Evolutionary conservation across 1,140 invertebrate genomes (phyloP).

Genomic region (Leptonema lineaticorne): DNA sequence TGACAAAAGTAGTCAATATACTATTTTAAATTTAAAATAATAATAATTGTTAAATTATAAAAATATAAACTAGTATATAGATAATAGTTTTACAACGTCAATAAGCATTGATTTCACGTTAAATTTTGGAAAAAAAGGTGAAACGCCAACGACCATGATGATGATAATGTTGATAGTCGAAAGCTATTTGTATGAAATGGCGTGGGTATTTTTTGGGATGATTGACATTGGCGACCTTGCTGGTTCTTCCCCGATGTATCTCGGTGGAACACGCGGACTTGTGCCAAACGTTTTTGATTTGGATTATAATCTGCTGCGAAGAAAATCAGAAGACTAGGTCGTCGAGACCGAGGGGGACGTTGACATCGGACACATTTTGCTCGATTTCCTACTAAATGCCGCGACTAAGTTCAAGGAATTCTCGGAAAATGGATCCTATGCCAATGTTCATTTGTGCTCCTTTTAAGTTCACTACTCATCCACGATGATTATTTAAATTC

Average conservation of each 20-base stretch:
- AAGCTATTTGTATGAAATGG: not conserved
- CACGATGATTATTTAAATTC: not conserved
- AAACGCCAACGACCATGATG: too few species aligned
- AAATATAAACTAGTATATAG: too few species aligned
- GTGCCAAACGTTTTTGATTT: not conserved
- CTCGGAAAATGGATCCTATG: too few species aligned
- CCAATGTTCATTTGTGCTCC: too few species aligned
- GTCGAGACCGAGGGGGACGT: conserved; percentile 10
- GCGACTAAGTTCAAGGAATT: not conserved
- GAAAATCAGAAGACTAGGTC: not conserved
- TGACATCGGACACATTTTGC: not conserved
- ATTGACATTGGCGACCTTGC: conserved; percentile 22
- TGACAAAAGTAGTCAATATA: too few species aligned
- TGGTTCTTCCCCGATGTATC: not conserved
- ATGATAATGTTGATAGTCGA: not conserved
- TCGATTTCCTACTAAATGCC: too few species aligned
- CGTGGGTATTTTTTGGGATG: conserved; percentile 5
- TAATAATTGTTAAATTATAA: too few species aligned
- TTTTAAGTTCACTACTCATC: too few species aligned
- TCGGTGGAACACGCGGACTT: not conserved
- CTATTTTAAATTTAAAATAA: too few species aligned
- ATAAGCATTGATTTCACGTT: too few species aligned
- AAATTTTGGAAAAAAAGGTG: too few species aligned
- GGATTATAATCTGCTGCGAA: not conserved
- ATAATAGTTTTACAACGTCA: too few species aligned